Evolutionary conservation across 2,797 vertebrate genomes (phyloP), one percentile per base, ranked within the genome.

Genomic region (Sebastes dallii): DNA sequence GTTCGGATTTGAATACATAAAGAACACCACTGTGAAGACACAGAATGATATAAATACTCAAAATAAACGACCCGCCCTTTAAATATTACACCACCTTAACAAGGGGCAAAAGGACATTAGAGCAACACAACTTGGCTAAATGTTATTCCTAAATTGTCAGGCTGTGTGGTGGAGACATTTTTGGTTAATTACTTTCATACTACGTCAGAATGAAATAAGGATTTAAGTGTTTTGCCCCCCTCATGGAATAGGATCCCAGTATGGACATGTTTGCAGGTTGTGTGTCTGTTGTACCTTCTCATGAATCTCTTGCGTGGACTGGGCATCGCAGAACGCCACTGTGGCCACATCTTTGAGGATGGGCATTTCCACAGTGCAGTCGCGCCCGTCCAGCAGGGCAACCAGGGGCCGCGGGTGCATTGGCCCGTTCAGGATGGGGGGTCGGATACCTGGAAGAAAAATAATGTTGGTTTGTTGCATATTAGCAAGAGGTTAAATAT

Each of bases 261-360:
- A n/a, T n/a, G 22, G 10, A 14, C 6, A 6, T 7, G 5, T 25
- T 25, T 52, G 55, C 8, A 12, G 1, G 1, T 14, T 39, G 7
- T 39, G 7, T 25, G 52, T 50, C 3, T 7, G 8, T 32, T 34
- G 2, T 89, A 97, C 97, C 96, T 97, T 97, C 92, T 97, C 97
- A 16, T 97, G 97, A 79, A 97, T 97, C 94, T 97, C 97, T 95
- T 97, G 97, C 91, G 97, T 97, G 84, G 97, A 97, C 89, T 97
- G 97, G 83, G 97, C 97, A 66, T 97, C 97, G 32, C 97, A 97
- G 92, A 97, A 97, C 39, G 97, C 97, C 87, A 97, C 97, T 3
- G 97, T 97, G 77, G 97, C 97, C 89, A 97, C 97, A 88, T 97
- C 97, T 91, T 97, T 97, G 75, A 97, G 90, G 87, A 97, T 97